These are phyloP conservation scores for Cynocephalus volans DNA, from an alignment of 2,113 vertebrate genomes.

Conservation along the genomic window DNA sequence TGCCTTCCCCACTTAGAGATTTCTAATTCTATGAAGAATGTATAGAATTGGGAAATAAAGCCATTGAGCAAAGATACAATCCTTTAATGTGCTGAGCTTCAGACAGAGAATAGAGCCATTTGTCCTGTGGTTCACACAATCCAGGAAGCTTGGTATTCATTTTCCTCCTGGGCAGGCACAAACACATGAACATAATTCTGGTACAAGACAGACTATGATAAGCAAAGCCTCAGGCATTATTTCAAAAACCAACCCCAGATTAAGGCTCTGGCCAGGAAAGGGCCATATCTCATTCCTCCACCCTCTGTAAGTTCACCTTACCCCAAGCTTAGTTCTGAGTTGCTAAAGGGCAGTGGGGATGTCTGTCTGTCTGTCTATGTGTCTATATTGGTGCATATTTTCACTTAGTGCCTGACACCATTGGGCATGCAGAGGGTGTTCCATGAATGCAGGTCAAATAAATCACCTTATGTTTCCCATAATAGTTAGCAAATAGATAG, in stretches of 20 bases:
- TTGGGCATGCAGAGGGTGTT: not conserved
- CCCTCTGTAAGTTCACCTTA: not conserved
- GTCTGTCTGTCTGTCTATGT: not conserved
- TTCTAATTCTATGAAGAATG: not conserved
- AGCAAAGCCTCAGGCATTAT: constrained; percentile 57
- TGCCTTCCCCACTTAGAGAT: not conserved
- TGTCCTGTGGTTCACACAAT: not conserved
- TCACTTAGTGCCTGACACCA: no score
- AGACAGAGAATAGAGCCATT: not conserved
- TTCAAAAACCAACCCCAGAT: constrained; percentile 71
- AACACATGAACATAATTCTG: not conserved
- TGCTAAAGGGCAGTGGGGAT: not conserved
- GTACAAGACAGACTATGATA: constrained; percentile 27
- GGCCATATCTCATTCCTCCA: constrained; percentile 61
- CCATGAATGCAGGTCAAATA: not conserved
- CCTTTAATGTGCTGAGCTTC: not conserved
- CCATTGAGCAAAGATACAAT: not conserved
- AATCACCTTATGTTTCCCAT: not conserved
- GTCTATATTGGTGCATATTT: not conserved
- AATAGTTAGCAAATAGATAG: not conserved
- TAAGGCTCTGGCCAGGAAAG: constrained; percentile 17
- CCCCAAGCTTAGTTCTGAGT: not conserved
- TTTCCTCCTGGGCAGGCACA: not conserved
- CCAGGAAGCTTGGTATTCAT: not conserved
- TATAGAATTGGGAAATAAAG: not conserved